These are phyloP conservation scores for Cavia porcellus DNA, from an alignment of 2,113 vertebrate genomes.

Conservation along the genomic window DNA sequence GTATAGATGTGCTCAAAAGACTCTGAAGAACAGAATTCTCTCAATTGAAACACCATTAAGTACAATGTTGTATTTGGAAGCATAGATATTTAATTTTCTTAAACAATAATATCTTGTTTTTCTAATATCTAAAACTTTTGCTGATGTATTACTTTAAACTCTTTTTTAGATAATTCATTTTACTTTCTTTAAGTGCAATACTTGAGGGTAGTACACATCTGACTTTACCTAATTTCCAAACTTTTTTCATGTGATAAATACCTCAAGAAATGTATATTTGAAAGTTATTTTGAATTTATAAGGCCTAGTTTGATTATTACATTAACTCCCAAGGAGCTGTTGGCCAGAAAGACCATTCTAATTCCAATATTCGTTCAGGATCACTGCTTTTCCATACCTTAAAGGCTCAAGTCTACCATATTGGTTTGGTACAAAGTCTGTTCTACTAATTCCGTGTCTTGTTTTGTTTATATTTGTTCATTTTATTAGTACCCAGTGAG, in stretches of 20 bases:
- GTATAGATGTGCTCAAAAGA: background rate
- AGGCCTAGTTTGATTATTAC: background rate
- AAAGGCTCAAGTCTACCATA: background rate
- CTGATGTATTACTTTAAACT: background rate
- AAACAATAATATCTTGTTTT: background rate
- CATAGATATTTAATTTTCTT: background rate
- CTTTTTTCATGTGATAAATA: background rate
- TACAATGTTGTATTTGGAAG: background rate
- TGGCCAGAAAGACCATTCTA: background rate
- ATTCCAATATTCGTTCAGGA: background rate
- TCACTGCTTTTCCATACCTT: background rate
- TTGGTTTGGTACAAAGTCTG: background rate
- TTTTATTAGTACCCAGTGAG: background rate
- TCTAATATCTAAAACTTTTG: background rate
- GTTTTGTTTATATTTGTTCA: background rate
- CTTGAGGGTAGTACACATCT: background rate
- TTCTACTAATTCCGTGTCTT: background rate
- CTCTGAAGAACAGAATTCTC: background rate
- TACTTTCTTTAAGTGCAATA: background rate
- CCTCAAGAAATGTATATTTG: background rate
- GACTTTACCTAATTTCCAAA: background rate
- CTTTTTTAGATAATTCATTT: background rate
- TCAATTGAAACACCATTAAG: background rate
- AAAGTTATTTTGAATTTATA: background rate
- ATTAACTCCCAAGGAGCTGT: background rate